Conservation (phyloP, 2,888 invertebrate species). For the Doris montereyensis region DNA sequence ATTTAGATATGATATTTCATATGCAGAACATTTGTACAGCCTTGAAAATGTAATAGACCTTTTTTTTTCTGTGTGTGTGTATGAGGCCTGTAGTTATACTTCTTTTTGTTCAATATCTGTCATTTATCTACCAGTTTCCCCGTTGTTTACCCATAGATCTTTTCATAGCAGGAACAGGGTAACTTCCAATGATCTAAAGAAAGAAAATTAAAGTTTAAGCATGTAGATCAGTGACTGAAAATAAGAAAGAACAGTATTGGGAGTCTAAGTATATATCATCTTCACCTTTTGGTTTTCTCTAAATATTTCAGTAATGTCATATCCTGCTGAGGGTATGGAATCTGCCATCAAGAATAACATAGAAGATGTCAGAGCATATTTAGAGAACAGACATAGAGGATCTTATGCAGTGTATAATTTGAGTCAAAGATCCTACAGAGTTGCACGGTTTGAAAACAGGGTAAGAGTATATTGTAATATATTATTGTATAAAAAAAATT, state of each 20-base stretch:
- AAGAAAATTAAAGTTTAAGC: too few species aligned
- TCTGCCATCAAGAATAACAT: conserved; percentile 91
- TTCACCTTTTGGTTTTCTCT: not conserved
- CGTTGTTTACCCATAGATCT: too few species aligned
- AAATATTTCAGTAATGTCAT: conserved; percentile 84
- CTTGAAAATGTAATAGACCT: too few species aligned
- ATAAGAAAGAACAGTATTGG: conserved; percentile 80
- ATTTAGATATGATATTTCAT: too few species aligned
- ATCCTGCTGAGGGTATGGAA: conserved; percentile 93
- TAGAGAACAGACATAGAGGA: conserved; percentile 81
- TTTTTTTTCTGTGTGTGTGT: too few species aligned
- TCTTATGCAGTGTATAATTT: conserved; percentile 90
- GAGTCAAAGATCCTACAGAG: conserved; percentile 78
- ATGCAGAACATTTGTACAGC: too few species aligned
- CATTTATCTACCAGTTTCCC: too few species aligned
- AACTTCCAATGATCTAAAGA: not conserved
- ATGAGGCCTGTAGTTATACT: too few species aligned
- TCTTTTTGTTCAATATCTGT: too few species aligned
- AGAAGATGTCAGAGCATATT: conserved; percentile 88
- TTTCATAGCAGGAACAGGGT: not conserved
- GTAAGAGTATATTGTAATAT: too few species aligned
- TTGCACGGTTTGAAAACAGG: conserved; percentile 74
- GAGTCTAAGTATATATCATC: conserved; percentile 76
- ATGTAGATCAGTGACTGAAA: too few species aligned
- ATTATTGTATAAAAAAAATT: too few species aligned